These are phyloP conservation scores for Portevinia maculata DNA, from an alignment of 2,888 invertebrate species.

Conservation along the genomic window DNA sequence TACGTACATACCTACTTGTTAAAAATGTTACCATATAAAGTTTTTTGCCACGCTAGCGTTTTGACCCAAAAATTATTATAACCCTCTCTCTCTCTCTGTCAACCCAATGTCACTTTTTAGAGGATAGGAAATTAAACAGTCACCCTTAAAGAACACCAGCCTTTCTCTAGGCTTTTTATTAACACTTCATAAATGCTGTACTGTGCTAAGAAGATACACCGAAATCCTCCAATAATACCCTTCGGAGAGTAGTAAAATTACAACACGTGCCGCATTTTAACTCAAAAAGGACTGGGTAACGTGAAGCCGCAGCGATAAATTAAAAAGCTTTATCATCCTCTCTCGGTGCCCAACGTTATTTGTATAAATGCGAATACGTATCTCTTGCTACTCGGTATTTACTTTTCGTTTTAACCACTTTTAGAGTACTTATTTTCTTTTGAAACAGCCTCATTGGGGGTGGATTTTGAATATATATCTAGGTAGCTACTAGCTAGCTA, in stretches of 20 bases:
- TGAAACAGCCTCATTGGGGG: background rate
- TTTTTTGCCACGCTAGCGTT: too few species aligned
- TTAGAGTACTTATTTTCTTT: background rate
- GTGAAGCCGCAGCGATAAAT: conserved; percentile 40
- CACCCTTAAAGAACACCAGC: too few species aligned
- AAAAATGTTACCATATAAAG: too few species aligned
- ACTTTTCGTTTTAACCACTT: conserved; percentile 34
- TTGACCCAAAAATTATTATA: too few species aligned
- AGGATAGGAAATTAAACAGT: too few species aligned
- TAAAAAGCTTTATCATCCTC: conserved; percentile 25
- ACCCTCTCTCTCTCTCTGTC: too few species aligned
- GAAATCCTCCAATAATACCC: conserved; percentile 8
- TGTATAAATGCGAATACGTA: conserved; percentile 6
- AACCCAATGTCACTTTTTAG: background rate
- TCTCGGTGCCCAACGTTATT: background rate
- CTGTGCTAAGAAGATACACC: background rate
- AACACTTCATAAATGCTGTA: conserved; percentile 40
- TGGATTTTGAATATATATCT: too few species aligned
- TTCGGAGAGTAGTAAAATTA: conserved; percentile 17
- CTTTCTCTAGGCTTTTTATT: conserved; percentile 30
- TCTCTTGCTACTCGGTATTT: conserved; percentile 23
- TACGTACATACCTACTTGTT: too few species aligned
- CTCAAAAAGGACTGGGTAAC: background rate
- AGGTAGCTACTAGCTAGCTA: too few species aligned
- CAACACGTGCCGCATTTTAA: conserved; percentile 61